Evolutionary conservation across 2,797 vertebrate species (phyloP).

Genomic region (Ataeniobius toweri): DNA sequence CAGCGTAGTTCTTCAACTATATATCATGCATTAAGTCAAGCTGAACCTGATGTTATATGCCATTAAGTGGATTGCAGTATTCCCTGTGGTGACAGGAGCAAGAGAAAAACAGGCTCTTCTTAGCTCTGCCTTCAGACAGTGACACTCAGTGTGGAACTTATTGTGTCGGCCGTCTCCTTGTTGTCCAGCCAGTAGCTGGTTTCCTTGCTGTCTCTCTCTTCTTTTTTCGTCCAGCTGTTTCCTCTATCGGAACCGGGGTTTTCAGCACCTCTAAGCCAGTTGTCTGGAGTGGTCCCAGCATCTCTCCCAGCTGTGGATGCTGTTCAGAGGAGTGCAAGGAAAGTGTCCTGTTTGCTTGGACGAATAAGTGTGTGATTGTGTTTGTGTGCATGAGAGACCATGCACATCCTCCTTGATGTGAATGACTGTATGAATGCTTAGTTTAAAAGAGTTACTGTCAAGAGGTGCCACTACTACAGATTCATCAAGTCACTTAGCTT

Average conservation of each 20-base stretch:
- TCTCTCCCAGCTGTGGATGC: slow-evolving; percentile 62
- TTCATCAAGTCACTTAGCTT: slow-evolving; percentile 52
- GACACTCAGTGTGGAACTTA: slow-evolving; percentile 16
- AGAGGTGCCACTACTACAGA: slow-evolving; percentile 71
- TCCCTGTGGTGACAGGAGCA: slow-evolving; percentile 41
- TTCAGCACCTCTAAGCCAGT: slow-evolving; percentile 70
- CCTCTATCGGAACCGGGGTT: slow-evolving; percentile 72
- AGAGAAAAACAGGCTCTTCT: slow-evolving; percentile 29
- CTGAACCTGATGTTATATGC: slow-evolving; percentile 47
- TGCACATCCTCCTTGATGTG: slow-evolving; percentile 20
- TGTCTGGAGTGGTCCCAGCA: slow-evolving; percentile 55
- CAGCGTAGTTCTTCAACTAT: slow-evolving; percentile 14
- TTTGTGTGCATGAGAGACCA: slow-evolving; percentile 8
- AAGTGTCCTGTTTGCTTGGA: slow-evolving; percentile 68
- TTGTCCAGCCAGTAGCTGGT: slow-evolving; percentile 67
- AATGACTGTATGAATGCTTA: slow-evolving; percentile 49
- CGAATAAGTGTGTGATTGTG: slow-evolving; percentile 29
- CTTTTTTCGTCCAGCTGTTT: slow-evolving; percentile 81
- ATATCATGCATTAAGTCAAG: slow-evolving; percentile 42
- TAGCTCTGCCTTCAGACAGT: slow-evolving; percentile 20
- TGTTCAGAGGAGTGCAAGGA: slow-evolving; percentile 71
- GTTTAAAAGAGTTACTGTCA: slow-evolving; percentile 51
- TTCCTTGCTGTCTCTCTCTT: slow-evolving; percentile 67
- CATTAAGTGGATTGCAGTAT: slow-evolving; percentile 44
- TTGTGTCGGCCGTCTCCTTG: slow-evolving; percentile 60